A percentile compares a stretch with the other conserved stretches of the same genome.
phyloP scores from a whole-genome alignment of 1,140 invertebrate species.

The Sitobion miscanthi region DNA sequence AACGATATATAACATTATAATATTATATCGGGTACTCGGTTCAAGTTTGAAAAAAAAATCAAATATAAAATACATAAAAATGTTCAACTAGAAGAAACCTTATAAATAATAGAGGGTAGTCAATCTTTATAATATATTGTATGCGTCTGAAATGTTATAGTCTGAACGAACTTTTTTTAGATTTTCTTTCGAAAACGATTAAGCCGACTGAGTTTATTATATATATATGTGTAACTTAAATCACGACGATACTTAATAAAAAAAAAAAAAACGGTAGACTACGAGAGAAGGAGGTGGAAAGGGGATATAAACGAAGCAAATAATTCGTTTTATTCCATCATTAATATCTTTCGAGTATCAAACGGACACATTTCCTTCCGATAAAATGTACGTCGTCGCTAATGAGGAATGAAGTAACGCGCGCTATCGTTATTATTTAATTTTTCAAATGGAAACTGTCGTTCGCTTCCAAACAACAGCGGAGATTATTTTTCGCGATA shows the following conservation, averaged over 20 bases:
- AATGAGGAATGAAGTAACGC: slow-evolving; percentile 18
- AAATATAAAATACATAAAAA: slow-evolving; percentile 13
- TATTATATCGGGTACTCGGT: neutral
- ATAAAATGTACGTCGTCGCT: slow-evolving; percentile 6
- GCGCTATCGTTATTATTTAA: slow-evolving; percentile 31
- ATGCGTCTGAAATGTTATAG: neutral
- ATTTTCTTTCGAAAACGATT: slow-evolving; percentile 30
- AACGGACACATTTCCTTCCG: neutral
- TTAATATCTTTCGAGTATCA: slow-evolving; percentile 28
- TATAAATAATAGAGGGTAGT: slow-evolving; percentile 11
- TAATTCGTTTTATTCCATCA: neutral
- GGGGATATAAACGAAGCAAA: slow-evolving; percentile 15
- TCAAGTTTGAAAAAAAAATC: neutral
- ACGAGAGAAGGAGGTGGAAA: neutral
- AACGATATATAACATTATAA: neutral
- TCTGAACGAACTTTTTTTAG: neutral
- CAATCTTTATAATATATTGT: slow-evolving; percentile 14
- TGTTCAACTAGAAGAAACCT: neutral
- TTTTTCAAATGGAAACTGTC: slow-evolving; percentile 32
- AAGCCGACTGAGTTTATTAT: neutral
- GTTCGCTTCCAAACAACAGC: neutral
- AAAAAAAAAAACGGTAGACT: neutral
- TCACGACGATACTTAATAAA: neutral
- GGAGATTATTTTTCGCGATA: slow-evolving; percentile 22
- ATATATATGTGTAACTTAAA: neutral